Evolutionary conservation across 2,888 invertebrate genomes (phyloP).

Genomic region (Punctoribates punctum): DNA sequence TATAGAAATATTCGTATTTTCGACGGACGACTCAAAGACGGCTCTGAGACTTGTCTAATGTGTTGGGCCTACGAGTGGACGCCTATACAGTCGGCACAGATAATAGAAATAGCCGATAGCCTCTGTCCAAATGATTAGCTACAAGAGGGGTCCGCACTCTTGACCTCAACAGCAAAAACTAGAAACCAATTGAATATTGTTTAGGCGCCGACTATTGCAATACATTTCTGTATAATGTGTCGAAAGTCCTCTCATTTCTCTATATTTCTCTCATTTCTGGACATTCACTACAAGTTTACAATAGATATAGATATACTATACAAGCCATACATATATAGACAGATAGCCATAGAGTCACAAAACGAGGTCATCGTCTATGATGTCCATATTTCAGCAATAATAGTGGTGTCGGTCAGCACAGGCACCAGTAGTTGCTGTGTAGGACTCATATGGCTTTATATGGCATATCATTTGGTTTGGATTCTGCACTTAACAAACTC

Average conservation of each 20-base stretch:
- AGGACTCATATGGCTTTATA: not conserved
- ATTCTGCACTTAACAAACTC: conserved; percentile 32
- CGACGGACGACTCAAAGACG: conserved; percentile 14
- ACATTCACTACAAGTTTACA: not conserved
- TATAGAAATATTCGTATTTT: not conserved
- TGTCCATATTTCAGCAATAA: conserved; percentile 15
- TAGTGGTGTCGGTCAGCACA: not conserved
- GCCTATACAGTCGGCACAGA: conserved; percentile 34
- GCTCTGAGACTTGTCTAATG: conserved; percentile 20
- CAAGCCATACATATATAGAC: not conserved
- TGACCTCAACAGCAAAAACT: conserved; percentile 28
- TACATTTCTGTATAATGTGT: conserved; percentile 27
- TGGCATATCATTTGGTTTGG: conserved; percentile 20
- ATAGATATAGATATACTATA: not conserved
- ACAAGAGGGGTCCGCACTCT: conserved; percentile 14
- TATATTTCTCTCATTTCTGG: not conserved
- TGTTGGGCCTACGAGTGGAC: not conserved
- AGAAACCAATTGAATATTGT: conserved; percentile 35
- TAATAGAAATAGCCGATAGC: conserved; percentile 33
- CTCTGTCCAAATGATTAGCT: conserved; percentile 25
- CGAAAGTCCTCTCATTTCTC: not conserved
- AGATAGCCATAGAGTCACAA: not conserved
- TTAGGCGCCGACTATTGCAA: conserved; percentile 34
- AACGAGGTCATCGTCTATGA: conserved; percentile 29
- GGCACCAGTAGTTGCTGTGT: not conserved